phyloP scores from a whole-genome alignment of 1,140 invertebrate genomes.

The Anoplolepis gracilipes region DNA sequence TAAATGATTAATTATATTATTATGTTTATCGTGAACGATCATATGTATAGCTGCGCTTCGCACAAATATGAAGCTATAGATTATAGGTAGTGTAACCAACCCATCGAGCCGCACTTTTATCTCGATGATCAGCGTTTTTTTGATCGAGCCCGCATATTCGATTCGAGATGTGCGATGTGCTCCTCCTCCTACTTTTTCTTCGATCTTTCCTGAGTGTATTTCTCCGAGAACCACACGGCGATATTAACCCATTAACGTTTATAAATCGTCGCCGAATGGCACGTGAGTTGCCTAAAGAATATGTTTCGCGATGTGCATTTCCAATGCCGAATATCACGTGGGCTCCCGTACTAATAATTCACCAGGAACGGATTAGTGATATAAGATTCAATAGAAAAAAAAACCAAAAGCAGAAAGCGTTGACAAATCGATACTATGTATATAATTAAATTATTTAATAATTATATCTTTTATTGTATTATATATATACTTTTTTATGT shows the following conservation, averaged over 20 bases:
- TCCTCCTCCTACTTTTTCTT: slow-evolving; percentile 28
- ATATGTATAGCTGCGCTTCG: neutral
- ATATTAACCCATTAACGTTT: slow-evolving; percentile 80
- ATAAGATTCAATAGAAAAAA: neutral
- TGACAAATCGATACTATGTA: neutral
- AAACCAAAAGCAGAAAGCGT: neutral
- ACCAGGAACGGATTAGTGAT: slow-evolving; percentile 15
- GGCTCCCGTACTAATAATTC: neutral
- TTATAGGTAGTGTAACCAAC: slow-evolving; percentile 61
- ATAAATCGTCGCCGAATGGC: slow-evolving; percentile 75
- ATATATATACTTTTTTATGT: neutral
- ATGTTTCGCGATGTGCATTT: slow-evolving; percentile 74
- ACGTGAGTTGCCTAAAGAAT: slow-evolving; percentile 75
- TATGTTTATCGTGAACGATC: slow-evolving; percentile 11
- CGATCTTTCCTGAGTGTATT: slow-evolving; percentile 50
- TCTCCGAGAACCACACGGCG: slow-evolving; percentile 62
- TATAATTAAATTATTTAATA: neutral
- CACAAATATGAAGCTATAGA: slow-evolving; percentile 70
- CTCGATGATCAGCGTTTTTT: slow-evolving; percentile 7
- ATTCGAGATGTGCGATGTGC: no score
- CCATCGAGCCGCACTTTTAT: slow-evolving; percentile 61
- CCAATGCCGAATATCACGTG: slow-evolving; percentile 76
- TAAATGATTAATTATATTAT: slow-evolving; percentile 32
- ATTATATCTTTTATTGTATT: neutral
- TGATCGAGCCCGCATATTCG: neutral